Conservation (phyloP, 2,113 vertebrate species). For the Dinomys branickii region DNA sequence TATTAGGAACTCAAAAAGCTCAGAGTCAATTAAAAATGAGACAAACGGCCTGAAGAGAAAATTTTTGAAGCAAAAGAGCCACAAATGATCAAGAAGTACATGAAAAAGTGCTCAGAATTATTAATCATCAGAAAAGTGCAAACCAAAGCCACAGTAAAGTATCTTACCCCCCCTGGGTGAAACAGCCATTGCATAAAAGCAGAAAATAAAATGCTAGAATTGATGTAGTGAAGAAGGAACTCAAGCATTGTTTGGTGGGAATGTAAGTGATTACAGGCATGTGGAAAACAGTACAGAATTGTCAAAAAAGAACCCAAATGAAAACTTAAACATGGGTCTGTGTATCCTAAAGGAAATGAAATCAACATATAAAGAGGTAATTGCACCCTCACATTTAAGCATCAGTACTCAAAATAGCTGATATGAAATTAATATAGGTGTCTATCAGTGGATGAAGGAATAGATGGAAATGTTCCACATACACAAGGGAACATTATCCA, state of each 20-base stretch:
- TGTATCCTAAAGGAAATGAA: not conserved
- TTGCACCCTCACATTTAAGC: not conserved
- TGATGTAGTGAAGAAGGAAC: not conserved
- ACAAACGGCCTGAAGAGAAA: not conserved
- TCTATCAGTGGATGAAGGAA: not conserved
- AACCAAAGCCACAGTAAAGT: not conserved
- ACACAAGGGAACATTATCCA: not conserved
- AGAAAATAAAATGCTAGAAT: not conserved
- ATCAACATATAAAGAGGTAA: not conserved
- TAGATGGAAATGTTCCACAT: not conserved
- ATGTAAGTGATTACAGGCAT: not conserved
- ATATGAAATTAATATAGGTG: not conserved
- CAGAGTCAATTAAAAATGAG: no score
- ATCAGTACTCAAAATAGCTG: not conserved
- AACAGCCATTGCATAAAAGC: not conserved
- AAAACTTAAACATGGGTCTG: not conserved
- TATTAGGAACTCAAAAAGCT: not conserved
- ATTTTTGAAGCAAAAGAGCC: no score
- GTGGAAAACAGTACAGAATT: not conserved
- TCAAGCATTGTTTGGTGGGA: no score
- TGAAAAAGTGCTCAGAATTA: not conserved
- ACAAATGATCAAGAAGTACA: not conserved
- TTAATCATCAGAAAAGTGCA: not conserved
- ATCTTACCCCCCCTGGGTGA: not conserved
- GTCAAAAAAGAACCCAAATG: not conserved